phyloP scores from a whole-genome alignment of 2,797 vertebrate species.

The Pelobates cultripes region DNA sequence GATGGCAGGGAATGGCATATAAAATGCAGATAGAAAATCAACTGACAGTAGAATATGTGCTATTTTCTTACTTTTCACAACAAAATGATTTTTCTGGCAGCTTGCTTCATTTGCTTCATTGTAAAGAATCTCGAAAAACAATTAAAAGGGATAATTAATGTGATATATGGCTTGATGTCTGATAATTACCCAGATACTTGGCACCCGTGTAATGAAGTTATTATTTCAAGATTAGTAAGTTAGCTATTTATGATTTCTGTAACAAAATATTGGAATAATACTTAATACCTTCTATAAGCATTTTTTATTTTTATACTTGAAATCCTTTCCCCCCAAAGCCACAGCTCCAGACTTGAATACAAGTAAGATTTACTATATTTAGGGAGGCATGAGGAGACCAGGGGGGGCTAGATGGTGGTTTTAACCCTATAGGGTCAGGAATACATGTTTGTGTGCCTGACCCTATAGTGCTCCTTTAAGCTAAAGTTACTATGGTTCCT shows the following conservation, averaged over 20 bases:
- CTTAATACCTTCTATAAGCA: neutral
- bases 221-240: neutral
- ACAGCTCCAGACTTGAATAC: too few relatives aligned
- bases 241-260: neutral
- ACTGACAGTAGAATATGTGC: neutral
- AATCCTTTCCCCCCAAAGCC: too few relatives aligned
- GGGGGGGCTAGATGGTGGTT: too few relatives aligned
- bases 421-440: too few relatives aligned
- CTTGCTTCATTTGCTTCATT: slow-evolving; percentile 14
- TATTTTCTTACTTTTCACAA: neutral
- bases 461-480: too few relatives aligned
- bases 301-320: too few relatives aligned
- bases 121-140: slow-evolving; percentile 33
- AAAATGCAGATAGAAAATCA: neutral
- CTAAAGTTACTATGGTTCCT: too few relatives aligned
- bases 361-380: too few relatives aligned
- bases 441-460: too few relatives aligned
- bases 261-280: neutral
- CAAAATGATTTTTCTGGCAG: slow-evolving; percentile 23
- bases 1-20: neutral
- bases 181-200: slow-evolving; percentile 33
- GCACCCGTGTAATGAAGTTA: slow-evolving; percentile 8
- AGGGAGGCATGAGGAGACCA: too few relatives aligned
- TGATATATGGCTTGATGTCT: slow-evolving; percentile 30
- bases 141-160: slow-evolving; percentile 51